Conservation (phyloP, 2,113 vertebrate species). For the Cranoglanis bouderius region DNA sequence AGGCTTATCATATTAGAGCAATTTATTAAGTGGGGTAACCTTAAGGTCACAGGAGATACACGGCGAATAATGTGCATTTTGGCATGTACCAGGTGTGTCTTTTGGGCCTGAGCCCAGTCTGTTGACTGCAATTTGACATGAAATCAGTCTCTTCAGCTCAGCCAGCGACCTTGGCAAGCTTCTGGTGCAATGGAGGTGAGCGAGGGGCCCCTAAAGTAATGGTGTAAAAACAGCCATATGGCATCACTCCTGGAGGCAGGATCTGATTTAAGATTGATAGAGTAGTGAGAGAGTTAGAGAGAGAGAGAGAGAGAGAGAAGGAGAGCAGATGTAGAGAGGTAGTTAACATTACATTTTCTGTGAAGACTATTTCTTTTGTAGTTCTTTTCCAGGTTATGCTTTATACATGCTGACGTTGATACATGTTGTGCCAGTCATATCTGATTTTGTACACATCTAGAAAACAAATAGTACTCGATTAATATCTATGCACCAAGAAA, state of each 20-base stretch:
- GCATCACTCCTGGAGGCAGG: conserved; percentile 64
- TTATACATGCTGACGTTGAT: neutral
- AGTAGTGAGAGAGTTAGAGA: neutral
- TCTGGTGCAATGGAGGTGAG: conserved; percentile 25
- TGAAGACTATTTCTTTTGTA: neutral
- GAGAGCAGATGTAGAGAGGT: neutral
- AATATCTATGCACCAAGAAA: neutral
- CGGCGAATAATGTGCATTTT: conserved; percentile 54
- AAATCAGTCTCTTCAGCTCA: conserved; percentile 59
- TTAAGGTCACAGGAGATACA: conserved; percentile 40
- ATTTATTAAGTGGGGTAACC: conserved; percentile 2
- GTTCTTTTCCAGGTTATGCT: neutral
- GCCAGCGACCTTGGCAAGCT: conserved; percentile 40
- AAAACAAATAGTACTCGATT: neutral
- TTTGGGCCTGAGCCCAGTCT: conserved; percentile 56
- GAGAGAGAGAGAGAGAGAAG: neutral
- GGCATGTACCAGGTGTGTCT: conserved; percentile 60
- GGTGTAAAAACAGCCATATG: conserved; percentile 68
- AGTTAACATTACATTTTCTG: neutral
- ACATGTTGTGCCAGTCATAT: neutral
- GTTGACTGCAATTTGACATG: conserved; percentile 50
- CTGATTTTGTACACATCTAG: neutral
- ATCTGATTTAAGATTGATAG: conserved; percentile 58
- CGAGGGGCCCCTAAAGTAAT: conserved; percentile 43
- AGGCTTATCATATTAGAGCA: neutral